Evolutionary conservation across 2,113 vertebrate species (phyloP), one percentile per base, ranked within the genome.

Genomic region (Melanotaenia duboulayi): DNA sequence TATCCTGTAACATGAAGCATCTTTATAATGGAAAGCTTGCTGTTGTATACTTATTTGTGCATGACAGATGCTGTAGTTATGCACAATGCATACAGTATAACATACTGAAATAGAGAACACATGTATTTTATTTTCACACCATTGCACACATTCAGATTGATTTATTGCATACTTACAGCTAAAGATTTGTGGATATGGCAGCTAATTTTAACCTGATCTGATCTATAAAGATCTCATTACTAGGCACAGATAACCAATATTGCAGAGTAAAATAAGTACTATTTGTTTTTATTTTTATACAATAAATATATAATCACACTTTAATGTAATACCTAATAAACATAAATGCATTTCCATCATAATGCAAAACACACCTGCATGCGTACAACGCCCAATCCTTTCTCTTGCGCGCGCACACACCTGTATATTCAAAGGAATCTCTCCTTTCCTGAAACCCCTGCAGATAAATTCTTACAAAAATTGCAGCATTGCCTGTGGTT

Each of bases 401-500:
- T 23, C 11, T 59, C 48, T 37, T 37, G 73, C 11, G 2, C 42
- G n/a, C 11, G 2, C 42, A 55, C 9, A 56, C 60, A 74, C 62
- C 52, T 67, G 73, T 65, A 28, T 67, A 79, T 76, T 75, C 74
- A 84, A 85, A 88, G 65, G 63, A 73, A 71, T 49, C 44, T 23
- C 35, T 70, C 35, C 60, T 65, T 74, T 55, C 57, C 39, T 37
- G 78, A 49, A 76, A 74, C 37, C 49, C 66, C 51, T 28, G 11
- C 40, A 67, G 78, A 85, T 80, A 84, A 89, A 87, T 84, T 83
- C 75, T 79, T 82, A 71, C 76, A 73, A 74, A 74, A 78, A 77
- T 77, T 85, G 52, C 61, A 16, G 54, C 68, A 42, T 28, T 50
- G 88, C 90, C 86, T 54, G 76, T 59, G 89, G 81, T 84, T 76